phyloP scores from a whole-genome alignment of 2,797 vertebrate species.

The Rhincodon typus region DNA sequence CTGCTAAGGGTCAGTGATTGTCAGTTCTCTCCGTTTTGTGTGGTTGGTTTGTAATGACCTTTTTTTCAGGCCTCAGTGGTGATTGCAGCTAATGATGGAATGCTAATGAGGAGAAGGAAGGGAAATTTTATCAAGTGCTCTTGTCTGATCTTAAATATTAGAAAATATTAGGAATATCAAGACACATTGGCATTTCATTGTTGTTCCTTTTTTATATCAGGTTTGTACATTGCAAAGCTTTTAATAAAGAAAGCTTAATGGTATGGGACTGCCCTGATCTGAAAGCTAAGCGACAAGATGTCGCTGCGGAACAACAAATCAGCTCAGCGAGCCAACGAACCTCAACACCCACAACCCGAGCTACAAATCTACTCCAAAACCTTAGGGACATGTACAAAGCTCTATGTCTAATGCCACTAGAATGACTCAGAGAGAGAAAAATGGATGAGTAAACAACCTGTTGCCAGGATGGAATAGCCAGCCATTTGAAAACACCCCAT shows the following conservation, averaged over 20 bases:
- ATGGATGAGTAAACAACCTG: background rate
- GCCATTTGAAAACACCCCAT: background rate
- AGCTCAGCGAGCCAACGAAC: too few relatives aligned
- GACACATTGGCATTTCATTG: background rate
- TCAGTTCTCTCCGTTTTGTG: background rate
- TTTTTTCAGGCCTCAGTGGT: too few relatives aligned
- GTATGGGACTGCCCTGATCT: background rate
- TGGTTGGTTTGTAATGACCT: too few relatives aligned
- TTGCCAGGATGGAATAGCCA: background rate
- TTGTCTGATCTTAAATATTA: background rate
- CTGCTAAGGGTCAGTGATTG: background rate
- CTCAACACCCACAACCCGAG: too few relatives aligned
- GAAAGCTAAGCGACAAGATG: too few relatives aligned
- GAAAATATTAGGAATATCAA: background rate
- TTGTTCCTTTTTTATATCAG: background rate
- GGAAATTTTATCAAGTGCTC: background rate
- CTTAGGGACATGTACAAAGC: too few relatives aligned
- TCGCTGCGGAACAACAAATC: too few relatives aligned
- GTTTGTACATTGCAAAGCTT: background rate
- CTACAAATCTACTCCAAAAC: too few relatives aligned
- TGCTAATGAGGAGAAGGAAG: background rate
- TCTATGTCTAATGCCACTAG: too few relatives aligned
- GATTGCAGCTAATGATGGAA: too few relatives aligned
- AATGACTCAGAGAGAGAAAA: background rate
- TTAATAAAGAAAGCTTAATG: background rate